Base-by-base conservation (phyloP, 1,140 invertebrate species). In the Pygmarrhopalites habei region DNA sequence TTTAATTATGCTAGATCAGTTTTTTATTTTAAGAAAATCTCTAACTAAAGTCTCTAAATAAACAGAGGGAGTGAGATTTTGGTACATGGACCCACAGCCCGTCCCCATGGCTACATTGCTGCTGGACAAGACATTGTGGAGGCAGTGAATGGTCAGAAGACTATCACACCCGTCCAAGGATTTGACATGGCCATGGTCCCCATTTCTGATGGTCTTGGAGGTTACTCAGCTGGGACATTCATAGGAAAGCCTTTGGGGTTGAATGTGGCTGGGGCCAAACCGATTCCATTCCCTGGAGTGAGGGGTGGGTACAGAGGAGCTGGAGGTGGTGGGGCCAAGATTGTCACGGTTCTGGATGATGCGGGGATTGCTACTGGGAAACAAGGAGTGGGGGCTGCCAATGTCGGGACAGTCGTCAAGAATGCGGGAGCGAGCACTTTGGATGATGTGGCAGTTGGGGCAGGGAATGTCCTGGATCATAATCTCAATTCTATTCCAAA, bases 121-220 rank as follows among this genome's bases (percentile, higher is more conserved):
- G 60, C 56, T 4, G 66, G 58, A 1, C 5, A 58, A 15, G 49
- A 65, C 17, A 68, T 68, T 39, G 62, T 39, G 1, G 23, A 62
- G 17, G 66, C 56, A 4, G 47, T 65, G 3, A 25, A 64, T 5
- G 63, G 63, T 19, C 35, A 61, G 28, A 47, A 32, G 25, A 68
- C 65, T n/a, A 51, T 68, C 14, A 65, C 62, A 4, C 30, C 58
- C 4, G 62, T 58, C 23, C 14, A 49, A 23, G 65, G 65, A 0
- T 70, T 70, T 51, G 68, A 70, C 49, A 66, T 64, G 53, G 68
- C 68, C 7, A 28, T 70, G 44, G 17, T 70, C 19, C 68, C 68
- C 2, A 60, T 70, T 19, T 14, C 30, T 10, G 68, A 70, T 30
- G 68, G 68, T 14, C 17, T 70, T 1, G 58, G 46, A 39, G 68